These are phyloP conservation scores for Catharus bicknelli DNA, from an alignment of 2,113 vertebrate genomes.

Conservation along the genomic window DNA sequence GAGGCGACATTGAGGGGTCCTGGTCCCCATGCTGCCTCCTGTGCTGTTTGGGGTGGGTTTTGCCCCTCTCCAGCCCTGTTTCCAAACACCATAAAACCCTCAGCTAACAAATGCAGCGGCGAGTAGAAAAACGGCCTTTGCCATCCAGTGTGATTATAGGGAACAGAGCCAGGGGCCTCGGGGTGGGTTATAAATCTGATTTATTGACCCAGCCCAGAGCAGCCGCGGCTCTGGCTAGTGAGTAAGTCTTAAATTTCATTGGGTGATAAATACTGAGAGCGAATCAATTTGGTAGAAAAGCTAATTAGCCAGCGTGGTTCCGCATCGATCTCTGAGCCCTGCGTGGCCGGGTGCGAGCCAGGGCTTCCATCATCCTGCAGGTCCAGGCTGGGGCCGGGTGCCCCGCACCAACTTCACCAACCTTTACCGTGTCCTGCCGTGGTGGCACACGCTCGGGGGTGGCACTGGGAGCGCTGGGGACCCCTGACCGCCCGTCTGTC, in stretches of 20 bases:
- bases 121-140: constrained; percentile 47
- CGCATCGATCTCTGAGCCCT: neutral
- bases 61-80: neutral
- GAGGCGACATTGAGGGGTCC: neutral
- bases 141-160: constrained; percentile 45
- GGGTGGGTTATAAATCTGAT: constrained; percentile 69
- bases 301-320: constrained; percentile 65
- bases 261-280: constrained; percentile 73
- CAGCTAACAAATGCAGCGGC: constrained; percentile 16
- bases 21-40: neutral
- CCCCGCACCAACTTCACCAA: fast-evolving
- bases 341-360: neutral
- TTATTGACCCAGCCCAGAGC: constrained; percentile 66
- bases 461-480: fast-evolving
- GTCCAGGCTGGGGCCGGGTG: neutral
- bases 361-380: neutral
- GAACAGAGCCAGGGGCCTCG: constrained; percentile 54
- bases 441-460: neutral
- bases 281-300: constrained; percentile 76
- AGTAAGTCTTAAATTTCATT: constrained; percentile 74
- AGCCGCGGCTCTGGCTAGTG: constrained; percentile 41
- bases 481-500: neutral
- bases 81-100: constrained; percentile 31
- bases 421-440: fast-evolving
- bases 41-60: neutral